phyloP scores from a whole-genome alignment of 2,888 invertebrate genomes.

The Diogma glabrata region DNA sequence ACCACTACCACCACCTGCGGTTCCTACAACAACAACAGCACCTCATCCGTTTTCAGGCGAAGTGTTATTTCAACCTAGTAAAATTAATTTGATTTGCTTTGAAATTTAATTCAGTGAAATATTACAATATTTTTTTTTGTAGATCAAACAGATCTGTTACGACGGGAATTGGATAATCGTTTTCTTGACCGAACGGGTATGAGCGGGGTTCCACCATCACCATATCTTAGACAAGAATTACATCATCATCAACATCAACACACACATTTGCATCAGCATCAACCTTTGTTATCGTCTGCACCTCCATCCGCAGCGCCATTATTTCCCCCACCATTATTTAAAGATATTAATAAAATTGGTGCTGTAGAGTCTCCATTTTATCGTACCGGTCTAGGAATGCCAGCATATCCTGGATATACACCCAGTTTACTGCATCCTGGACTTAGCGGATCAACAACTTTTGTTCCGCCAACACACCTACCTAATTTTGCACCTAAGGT shows the following conservation, averaged over 20 bases:
- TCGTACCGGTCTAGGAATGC: slow-evolving; percentile 56
- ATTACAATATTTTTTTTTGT: slow-evolving; percentile 26
- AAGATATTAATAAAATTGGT: slow-evolving; percentile 78
- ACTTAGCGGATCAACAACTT: slow-evolving; percentile 66
- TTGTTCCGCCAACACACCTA: slow-evolving; percentile 78
- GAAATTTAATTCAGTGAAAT: background rate
- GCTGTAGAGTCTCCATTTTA: slow-evolving; percentile 68
- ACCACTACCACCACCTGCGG: slow-evolving; percentile 42
- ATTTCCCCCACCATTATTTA: slow-evolving; percentile 62
- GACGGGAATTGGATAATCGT: slow-evolving; percentile 80
- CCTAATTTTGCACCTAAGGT: slow-evolving; percentile 86
- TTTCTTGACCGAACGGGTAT: slow-evolving; percentile 80
- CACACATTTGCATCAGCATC: slow-evolving; percentile 81
- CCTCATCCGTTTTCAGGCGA: slow-evolving; percentile 82
- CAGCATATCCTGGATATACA: slow-evolving; percentile 66
- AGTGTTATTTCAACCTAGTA: slow-evolving; percentile 75
- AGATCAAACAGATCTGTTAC: slow-evolving; percentile 71
- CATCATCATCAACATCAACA: slow-evolving; percentile 91
- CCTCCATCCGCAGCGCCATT: slow-evolving; percentile 40
- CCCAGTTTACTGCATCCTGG: slow-evolving; percentile 70
- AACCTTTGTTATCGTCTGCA: slow-evolving; percentile 54
- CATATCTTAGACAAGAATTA: slow-evolving; percentile 72
- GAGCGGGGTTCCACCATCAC: slow-evolving; percentile 34
- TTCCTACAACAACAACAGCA: slow-evolving; percentile 40
- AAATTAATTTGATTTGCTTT: slow-evolving; percentile 36